Conservation (phyloP, 2,888 invertebrate species). For the Drosophila cognata region DNA sequence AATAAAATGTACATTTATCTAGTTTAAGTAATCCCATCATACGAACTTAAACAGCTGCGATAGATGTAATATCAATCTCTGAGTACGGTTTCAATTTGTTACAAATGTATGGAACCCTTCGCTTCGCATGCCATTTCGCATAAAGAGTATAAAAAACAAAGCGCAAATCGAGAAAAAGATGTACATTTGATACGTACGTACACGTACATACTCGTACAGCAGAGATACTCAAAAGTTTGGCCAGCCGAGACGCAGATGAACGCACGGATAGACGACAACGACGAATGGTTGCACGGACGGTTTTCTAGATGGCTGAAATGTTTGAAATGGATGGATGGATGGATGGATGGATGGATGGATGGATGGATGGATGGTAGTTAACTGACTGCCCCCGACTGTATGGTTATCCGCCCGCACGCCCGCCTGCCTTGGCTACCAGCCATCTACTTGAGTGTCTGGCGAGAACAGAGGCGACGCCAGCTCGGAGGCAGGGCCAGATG, state of each 20-base stretch:
- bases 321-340: slow-evolving; percentile 28
- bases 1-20: neutral
- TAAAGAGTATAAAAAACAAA: slow-evolving; percentile 30
- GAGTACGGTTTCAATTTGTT: neutral
- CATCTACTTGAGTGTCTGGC: slow-evolving; percentile 75
- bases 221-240: slow-evolving; percentile 69
- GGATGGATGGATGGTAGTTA: slow-evolving; percentile 55
- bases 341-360: slow-evolving; percentile 52
- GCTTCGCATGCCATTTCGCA: neutral
- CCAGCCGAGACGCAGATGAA: slow-evolving; percentile 64
- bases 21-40: neutral
- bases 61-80: neutral
- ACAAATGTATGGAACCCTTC: slow-evolving; percentile 7
- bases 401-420: slow-evolving; percentile 9
- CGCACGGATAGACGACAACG: slow-evolving; percentile 59
- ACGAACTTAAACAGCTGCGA: slow-evolving; percentile 2
- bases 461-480: slow-evolving; percentile 59
- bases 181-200: slow-evolving; percentile 63
- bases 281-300: slow-evolving; percentile 48
- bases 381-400: slow-evolving; percentile 52
- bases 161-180: slow-evolving; percentile 63
- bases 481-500: slow-evolving; percentile 47
- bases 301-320: slow-evolving; percentile 22
- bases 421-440: slow-evolving; percentile 20
- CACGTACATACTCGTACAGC: slow-evolving; percentile 53